Percentiles rank a stretch among this genome's conserved stretches.
phyloP scores from a whole-genome alignment of 2,888 invertebrate genomes.

The Orthosia cruda region DNA sequence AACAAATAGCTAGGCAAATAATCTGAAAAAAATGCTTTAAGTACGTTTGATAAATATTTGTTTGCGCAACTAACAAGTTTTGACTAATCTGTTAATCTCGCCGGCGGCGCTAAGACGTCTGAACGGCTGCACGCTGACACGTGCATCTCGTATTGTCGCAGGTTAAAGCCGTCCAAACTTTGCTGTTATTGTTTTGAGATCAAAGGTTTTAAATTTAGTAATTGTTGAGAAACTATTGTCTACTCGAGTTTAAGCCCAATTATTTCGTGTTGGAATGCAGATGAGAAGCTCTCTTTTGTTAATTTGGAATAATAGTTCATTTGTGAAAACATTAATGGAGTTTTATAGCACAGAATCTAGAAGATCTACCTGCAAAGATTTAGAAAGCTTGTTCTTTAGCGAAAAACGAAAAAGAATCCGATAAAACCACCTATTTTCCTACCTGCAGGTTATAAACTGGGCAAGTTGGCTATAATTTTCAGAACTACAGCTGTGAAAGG shows the following conservation, averaged over 20 bases:
- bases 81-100: slow-evolving; percentile 65
- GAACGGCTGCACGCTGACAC: slow-evolving; percentile 58
- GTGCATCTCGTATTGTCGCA: slow-evolving; percentile 66
- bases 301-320: too few species aligned
- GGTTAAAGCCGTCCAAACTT: slow-evolving; percentile 64
- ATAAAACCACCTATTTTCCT: slow-evolving; percentile 11
- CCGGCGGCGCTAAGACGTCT: slow-evolving; percentile 48
- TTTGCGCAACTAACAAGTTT: slow-evolving; percentile 61
- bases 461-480: slow-evolving; percentile 15
- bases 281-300: too few species aligned
- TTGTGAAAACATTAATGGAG: too few species aligned
- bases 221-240: too few species aligned
- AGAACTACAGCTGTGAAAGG: neutral
- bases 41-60: slow-evolving; percentile 61
- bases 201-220: too few species aligned
- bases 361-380: too few species aligned
- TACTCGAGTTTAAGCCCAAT: too few species aligned
- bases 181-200: slow-evolving; percentile 64
- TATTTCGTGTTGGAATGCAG: too few species aligned
- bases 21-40: slow-evolving; percentile 42
- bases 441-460: slow-evolving; percentile 16
- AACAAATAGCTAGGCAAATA: slow-evolving; percentile 10
- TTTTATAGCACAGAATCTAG: too few species aligned
- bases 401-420: neutral
- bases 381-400: neutral